Evolutionary conservation across 2,797 vertebrate species (phyloP).

Genomic region (Chloroceryle amazona): DNA sequence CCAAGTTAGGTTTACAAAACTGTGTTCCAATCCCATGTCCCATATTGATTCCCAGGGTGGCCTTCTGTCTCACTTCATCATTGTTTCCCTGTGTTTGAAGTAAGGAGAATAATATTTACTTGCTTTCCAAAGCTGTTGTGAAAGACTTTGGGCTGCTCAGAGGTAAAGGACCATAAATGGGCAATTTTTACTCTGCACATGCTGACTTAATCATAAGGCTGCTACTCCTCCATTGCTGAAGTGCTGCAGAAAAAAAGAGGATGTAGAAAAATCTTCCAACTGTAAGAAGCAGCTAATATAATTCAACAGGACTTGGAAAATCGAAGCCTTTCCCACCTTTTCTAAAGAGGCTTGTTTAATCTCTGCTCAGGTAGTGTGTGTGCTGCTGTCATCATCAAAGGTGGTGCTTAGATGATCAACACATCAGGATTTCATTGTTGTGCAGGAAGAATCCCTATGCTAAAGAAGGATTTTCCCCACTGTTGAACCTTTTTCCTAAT

Average conservation of each 20-base stretch:
- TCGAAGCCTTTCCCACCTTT: neutral
- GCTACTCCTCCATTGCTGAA: neutral
- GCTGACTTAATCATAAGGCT: neutral
- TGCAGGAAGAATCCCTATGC: neutral
- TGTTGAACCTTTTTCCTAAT: neutral
- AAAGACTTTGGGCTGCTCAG: neutral
- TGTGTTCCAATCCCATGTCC: neutral
- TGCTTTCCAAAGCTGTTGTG: constrained; percentile 3
- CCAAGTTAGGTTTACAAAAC: neutral
- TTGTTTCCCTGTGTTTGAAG: neutral
- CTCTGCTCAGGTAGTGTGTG: neutral
- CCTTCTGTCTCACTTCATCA: neutral
- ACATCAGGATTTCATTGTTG: neutral
- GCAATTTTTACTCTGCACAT: neutral
- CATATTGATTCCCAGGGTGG: neutral
- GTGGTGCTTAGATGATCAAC: neutral
- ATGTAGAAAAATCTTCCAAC: neutral
- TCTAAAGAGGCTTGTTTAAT: neutral
- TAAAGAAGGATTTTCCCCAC: neutral
- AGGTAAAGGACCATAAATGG: neutral
- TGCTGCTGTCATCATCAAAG: neutral
- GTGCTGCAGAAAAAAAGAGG: neutral
- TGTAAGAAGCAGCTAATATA: neutral
- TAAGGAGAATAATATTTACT: constrained; percentile 16
- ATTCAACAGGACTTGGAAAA: neutral